phyloP scores from a whole-genome alignment of 2,888 invertebrate genomes.

The Adelognathus sp. region DNA sequence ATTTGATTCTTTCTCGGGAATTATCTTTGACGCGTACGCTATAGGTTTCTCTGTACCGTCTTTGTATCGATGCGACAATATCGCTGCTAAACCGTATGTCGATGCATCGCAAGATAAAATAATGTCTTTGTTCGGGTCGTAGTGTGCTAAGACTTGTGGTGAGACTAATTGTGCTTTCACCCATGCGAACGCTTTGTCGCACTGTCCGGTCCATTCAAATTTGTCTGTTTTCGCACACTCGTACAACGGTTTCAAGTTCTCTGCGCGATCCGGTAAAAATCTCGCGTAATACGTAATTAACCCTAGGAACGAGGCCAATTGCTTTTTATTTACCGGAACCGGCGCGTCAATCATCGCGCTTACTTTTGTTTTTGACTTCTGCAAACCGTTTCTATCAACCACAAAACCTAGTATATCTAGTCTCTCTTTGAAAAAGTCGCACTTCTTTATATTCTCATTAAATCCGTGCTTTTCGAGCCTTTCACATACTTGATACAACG shows the following conservation, averaged over 20 bases:
- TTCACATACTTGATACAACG: background rate
- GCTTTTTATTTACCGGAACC: slow-evolving; percentile 56
- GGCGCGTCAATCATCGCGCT: slow-evolving; percentile 63
- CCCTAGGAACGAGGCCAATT: slow-evolving; percentile 66
- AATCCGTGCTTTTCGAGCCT: slow-evolving; percentile 15
- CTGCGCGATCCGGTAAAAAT: slow-evolving; percentile 68
- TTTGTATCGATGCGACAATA: slow-evolving; percentile 48
- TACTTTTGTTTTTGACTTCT: slow-evolving; percentile 59
- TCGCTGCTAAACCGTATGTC: slow-evolving; percentile 46
- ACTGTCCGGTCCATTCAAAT: slow-evolving; percentile 65
- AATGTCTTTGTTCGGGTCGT: slow-evolving; percentile 38
- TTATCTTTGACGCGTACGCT: slow-evolving; percentile 2
- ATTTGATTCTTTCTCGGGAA: background rate
- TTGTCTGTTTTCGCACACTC: slow-evolving; percentile 57
- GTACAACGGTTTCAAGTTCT: slow-evolving; percentile 66
- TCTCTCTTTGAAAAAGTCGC: slow-evolving; percentile 61
- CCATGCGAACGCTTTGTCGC: slow-evolving; percentile 65
- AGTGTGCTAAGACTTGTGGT: slow-evolving; percentile 54
- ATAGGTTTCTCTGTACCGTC: slow-evolving; percentile 38
- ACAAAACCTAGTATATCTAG: slow-evolving; percentile 66
- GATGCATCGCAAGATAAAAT: slow-evolving; percentile 53
- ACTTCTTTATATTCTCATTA: slow-evolving; percentile 59
- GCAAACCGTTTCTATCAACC: slow-evolving; percentile 64
- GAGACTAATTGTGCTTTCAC: slow-evolving; percentile 60
- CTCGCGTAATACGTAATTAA: slow-evolving; percentile 72